Base-by-base conservation (phyloP, 2,888 invertebrate species). In the Acleris cristana region DNA sequence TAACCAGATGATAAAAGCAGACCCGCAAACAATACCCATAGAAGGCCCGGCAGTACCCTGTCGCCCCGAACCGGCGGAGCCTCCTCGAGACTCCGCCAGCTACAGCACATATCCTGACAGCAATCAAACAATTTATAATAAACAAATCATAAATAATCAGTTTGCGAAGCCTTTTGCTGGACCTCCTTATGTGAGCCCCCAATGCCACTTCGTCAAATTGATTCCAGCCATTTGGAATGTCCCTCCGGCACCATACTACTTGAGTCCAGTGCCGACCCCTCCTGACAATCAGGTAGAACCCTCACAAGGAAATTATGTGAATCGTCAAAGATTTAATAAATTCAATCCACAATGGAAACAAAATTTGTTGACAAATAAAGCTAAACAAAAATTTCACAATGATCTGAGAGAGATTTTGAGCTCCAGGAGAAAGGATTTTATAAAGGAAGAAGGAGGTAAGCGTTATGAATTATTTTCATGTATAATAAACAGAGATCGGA, bases 11-110 rank as follows among this genome's bases (percentile, higher is more conserved):
- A 82, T 84, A 73, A 87, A 82, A 72, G 86, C 83, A 12, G 79
- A 80, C 64, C 64, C 49, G 2, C 72, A 61, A 30, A 81, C 80
- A 57, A 77, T 74, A 18, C 63, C 67, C 8, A 70, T 77, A 34
- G 70, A 73, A 65, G 67, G 49, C 40, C 72, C 74, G 34, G 44
- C 70, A 12, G 74, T 70, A 51, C 70, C 65, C 59, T 66, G 64
- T 55, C 85, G 78, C 69, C 82, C 84, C 62, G 89, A 90, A 74
- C 89, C 89, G 53, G 74, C 73, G 14, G 81, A 81, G 12, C 86
- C 87, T 64, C 83, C 79, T 52, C 71, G 71, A 60, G 73, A 78
- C 56, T 51, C 55, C 52, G 49, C 40, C 48, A 44, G 30, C 44
- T 54, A 16, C 18, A 56, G 10, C 60, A 10, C 64, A 23, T 48